Conservation (phyloP, 2,797 vertebrate genomes). For the Acrossocheilus fasciatus region DNA sequence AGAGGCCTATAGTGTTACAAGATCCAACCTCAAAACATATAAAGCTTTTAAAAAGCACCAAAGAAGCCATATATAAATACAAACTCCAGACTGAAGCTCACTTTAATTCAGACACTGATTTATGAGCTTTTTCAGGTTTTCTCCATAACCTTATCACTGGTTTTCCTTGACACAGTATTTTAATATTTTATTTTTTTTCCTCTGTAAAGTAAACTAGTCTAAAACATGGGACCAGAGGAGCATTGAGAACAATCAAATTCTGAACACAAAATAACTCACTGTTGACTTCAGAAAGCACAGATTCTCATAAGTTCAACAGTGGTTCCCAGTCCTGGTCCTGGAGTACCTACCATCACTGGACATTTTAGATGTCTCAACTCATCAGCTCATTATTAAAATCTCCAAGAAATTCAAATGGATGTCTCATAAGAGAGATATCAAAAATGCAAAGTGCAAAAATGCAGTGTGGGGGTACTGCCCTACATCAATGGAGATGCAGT, state of each 20-base stretch:
- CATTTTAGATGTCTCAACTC: neutral
- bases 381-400: neutral
- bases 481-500: too few species aligned
- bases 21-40: too few species aligned
- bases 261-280: too few species aligned
- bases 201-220: neutral
- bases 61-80: too few species aligned
- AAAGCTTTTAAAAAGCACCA: too few species aligned
- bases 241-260: too few species aligned
- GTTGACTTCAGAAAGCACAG: too few species aligned
- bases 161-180: too few species aligned
- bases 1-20: neutral
- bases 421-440: neutral
- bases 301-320: neutral
- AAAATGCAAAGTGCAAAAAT: neutral
- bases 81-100: too few species aligned
- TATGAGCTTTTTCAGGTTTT: too few species aligned
- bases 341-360: neutral
- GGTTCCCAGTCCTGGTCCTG: neutral
- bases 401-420: neutral
- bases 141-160: too few species aligned
- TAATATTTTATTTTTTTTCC: neutral
- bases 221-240: neutral
- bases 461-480: neutral
- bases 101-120: too few species aligned